Base-by-base conservation (phyloP, 2,888 invertebrate genomes). In the Aporophyla lueneburgensis region DNA sequence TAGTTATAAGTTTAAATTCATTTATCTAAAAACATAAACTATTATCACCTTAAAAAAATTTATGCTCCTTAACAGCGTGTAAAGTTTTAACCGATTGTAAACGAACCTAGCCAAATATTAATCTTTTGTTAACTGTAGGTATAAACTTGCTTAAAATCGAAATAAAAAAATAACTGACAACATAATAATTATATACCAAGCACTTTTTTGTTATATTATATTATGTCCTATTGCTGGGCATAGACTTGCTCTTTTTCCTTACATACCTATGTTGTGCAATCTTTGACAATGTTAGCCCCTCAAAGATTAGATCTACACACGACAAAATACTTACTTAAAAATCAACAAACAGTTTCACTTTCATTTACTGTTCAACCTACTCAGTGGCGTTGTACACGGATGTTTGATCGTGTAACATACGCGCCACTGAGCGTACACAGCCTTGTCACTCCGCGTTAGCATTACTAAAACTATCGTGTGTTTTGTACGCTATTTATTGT, bases 381-480 rank as follows among this genome's bases (percentile, higher is more conserved):
- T 0, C 66, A 69, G 46, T 83, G 79, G 63, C 76, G 10, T 40
- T 43, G 76, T 74, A 88, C 67, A 73, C 87, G 90, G 90, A 90
- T 90, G 86, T 89, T 83, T 85, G 86, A 81, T 76, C 84, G 78
- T 74, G 86, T 85, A 79, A 67, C 68, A 71, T 66, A 85, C 88
- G 88, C 90, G 69, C 77, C 86, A 82, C 68, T 87, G 87, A 84
- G 68, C 83, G 61, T 80, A 89, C 87, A 88, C 80, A 87, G 86
- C 88, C 90, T 87, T 91, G 91, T 89, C 91, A 86, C 74, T 72
- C 72, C 81, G 40, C 72, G 84, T 91, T 82, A 91, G 61, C 76
- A 70, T 85, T 80, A 88, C 71, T 85, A 77, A 85, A 81, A 74
- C 71, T 74, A 78, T 75, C 67, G 86, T 66, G 73, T 81, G 81